phyloP scores from a whole-genome alignment of 1,140 invertebrate species.

The Drosophila punjabiensis region DNA sequence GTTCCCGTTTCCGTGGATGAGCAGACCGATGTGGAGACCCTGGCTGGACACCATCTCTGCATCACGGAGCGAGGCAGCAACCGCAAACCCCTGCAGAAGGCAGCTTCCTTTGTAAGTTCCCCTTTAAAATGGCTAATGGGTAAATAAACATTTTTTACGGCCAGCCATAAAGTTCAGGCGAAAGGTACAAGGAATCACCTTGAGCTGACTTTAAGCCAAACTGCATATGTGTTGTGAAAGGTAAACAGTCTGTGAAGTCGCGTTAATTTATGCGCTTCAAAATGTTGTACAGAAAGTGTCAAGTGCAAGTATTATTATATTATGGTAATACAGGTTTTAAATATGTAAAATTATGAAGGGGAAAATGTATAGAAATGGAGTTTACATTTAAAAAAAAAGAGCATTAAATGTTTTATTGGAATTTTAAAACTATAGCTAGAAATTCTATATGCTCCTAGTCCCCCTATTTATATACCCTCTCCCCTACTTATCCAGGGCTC shows the following conservation, averaged over 20 bases:
- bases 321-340: not conserved
- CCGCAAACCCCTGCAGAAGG: slow-evolving; percentile 77
- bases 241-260: not conserved
- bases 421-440: fast-evolving
- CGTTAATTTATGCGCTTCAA: not conserved
- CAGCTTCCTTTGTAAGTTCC: slow-evolving; percentile 80
- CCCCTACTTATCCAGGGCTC: slow-evolving; percentile 53
- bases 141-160: slow-evolving; percentile 10
- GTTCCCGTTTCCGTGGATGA: slow-evolving; percentile 87
- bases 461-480: not conserved
- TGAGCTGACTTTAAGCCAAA: not conserved
- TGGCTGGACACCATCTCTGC: slow-evolving; percentile 90
- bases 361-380: no score
- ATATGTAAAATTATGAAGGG: not conserved
- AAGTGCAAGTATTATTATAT: not conserved
- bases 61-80: slow-evolving; percentile 85
- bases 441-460: not conserved
- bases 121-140: not conserved
- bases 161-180: not conserved
- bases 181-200: no score
- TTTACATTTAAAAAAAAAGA: no score
- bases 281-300: slow-evolving; percentile 1
- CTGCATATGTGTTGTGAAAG: not conserved
- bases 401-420: not conserved
- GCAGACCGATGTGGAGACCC: slow-evolving; percentile 88